A percentile compares a stretch with the other conserved stretches of the same genome.
Conservation (phyloP, 2,113 vertebrate species). For the Uropsilus gracilis region DNA sequence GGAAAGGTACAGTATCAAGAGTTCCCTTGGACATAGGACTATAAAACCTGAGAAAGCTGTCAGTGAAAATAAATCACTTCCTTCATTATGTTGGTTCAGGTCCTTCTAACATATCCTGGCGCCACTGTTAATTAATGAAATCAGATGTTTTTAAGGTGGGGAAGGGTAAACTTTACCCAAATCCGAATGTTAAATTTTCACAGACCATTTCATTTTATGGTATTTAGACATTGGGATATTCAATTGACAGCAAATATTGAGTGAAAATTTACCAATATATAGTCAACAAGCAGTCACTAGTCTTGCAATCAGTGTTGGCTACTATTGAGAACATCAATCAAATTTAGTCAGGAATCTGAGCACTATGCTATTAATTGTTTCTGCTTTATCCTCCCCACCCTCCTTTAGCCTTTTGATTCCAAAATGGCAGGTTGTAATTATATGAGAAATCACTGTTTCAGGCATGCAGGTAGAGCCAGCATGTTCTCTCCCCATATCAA, state of each 20-base stretch:
- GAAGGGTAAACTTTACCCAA: background rate
- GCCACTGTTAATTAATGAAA: conserved; percentile 57
- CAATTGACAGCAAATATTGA: conserved; percentile 83
- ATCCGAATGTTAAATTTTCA: conserved; percentile 69
- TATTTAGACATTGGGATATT: conserved; percentile 80
- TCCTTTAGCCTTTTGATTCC: background rate
- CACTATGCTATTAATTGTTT: conserved; percentile 13
- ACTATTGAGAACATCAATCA: conserved; percentile 56
- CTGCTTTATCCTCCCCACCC: background rate
- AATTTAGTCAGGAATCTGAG: conserved; percentile 70
- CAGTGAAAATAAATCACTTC: background rate
- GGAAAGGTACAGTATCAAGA: background rate
- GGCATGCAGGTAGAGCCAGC: accelerated
- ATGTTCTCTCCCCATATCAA: background rate
- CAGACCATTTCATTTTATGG: conserved; percentile 86
- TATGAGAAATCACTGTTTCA: background rate
- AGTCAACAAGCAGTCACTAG: conserved; percentile 81
- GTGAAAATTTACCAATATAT: conserved; percentile 73
- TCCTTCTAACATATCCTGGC: conserved; percentile 34
- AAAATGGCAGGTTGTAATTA: background rate
- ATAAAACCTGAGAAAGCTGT: background rate
- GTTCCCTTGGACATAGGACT: no score
- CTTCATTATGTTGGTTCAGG: background rate
- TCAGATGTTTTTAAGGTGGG: conserved; percentile 1
- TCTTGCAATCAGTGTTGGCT: conserved; percentile 68